A percentile compares a stretch with the other conserved stretches of the same genome.
Conservation (phyloP, 2,797 vertebrate species). For the Leptoclinus maculatus region DNA sequence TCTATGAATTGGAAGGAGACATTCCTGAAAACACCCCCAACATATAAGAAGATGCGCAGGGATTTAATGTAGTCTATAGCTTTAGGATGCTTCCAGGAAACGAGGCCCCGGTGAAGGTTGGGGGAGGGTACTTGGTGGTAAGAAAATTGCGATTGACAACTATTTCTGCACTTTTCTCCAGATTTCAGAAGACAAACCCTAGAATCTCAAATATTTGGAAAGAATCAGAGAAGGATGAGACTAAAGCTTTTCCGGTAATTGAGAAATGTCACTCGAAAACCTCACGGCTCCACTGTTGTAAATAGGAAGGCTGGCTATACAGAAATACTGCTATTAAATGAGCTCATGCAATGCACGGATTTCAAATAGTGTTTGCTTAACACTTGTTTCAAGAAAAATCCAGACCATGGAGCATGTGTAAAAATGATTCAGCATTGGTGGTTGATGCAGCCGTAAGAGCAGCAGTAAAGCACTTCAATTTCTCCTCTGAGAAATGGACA, state of each 20-base stretch:
- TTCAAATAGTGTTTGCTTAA: constrained; percentile 17
- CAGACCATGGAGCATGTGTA: background rate
- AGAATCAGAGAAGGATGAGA: background rate
- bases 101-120: background rate
- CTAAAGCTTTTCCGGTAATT: constrained; percentile 3
- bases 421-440: constrained; percentile 8
- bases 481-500: constrained; percentile 9
- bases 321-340: background rate
- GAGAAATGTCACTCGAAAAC: constrained; percentile 11
- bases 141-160: background rate
- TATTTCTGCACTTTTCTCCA: background rate
- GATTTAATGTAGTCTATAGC: constrained; percentile 18
- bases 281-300: background rate
- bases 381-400: background rate
- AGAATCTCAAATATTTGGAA: constrained; percentile 22
- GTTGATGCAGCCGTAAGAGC: constrained; percentile 8
- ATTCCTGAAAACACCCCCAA: constrained; percentile 17
- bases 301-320: background rate
- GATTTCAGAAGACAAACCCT: background rate
- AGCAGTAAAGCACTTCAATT: background rate
- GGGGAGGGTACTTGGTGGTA: background rate
- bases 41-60: constrained; percentile 14
- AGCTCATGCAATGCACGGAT: background rate
- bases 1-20: background rate
- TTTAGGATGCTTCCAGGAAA: constrained; percentile 22